phyloP scores from a whole-genome alignment of 2,888 invertebrate genomes.

The Agrotis puta region DNA sequence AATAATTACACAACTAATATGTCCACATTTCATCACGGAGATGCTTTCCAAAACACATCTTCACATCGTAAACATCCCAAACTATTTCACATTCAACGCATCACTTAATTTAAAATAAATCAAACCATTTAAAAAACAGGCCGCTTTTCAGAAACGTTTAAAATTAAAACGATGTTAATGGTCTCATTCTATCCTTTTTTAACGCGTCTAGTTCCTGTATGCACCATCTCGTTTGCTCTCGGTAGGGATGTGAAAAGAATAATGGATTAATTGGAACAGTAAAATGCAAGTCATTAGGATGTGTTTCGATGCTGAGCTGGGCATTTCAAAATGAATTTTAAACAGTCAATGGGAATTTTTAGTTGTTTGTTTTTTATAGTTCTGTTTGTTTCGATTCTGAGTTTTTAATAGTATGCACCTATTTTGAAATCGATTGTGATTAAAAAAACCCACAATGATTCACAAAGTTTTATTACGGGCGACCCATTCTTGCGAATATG shows the following conservation, averaged over 20 bases:
- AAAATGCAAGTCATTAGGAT: conserved; percentile 70
- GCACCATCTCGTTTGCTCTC: conserved; percentile 56
- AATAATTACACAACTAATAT: too few relatives aligned
- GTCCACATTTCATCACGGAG: background rate
- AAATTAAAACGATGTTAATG: conserved; percentile 71
- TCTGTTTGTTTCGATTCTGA: conserved; percentile 18
- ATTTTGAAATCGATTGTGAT: background rate
- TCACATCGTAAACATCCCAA: conserved; percentile 39
- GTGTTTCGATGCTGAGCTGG: conserved; percentile 61
- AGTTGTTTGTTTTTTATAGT: conserved; percentile 26
- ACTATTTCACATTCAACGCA: conserved; percentile 69
- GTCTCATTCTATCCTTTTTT: conserved; percentile 58
- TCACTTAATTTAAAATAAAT: conserved; percentile 70
- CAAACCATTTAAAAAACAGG: conserved; percentile 69
- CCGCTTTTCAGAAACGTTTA: conserved; percentile 65
- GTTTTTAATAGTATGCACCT: conserved; percentile 5
- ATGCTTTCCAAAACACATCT: conserved; percentile 26
- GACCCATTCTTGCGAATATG: background rate
- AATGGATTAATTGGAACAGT: conserved; percentile 69
- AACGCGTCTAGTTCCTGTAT: conserved; percentile 28
- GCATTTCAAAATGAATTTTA: conserved; percentile 60
- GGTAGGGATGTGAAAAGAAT: conserved; percentile 70
- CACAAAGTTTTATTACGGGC: background rate
- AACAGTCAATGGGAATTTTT: conserved; percentile 42
- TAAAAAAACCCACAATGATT: background rate